A percentile compares a stretch with the other conserved stretches of the same genome.
Evolutionary conservation across 2,888 invertebrate genomes (phyloP).

Genomic region (Cerastis rubricosa): DNA sequence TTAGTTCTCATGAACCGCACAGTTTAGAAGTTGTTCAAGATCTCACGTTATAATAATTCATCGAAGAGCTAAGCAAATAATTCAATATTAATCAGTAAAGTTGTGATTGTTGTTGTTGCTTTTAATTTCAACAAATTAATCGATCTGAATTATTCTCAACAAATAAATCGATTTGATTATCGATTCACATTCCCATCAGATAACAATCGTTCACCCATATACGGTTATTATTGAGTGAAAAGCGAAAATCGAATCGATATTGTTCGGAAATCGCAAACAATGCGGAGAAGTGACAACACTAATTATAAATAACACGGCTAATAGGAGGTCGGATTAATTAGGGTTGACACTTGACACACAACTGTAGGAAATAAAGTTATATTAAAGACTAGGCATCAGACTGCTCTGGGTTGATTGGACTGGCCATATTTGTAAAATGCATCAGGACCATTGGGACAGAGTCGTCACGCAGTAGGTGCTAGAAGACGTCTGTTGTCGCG

Average conservation of each 20-base stretch:
- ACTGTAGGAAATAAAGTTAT: neutral
- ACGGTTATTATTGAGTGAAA: slow-evolving; percentile 64
- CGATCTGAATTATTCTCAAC: slow-evolving; percentile 22
- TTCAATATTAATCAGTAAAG: neutral
- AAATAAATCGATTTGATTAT: slow-evolving; percentile 35
- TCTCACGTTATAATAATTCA: neutral
- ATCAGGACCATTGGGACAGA: no score
- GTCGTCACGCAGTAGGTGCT: no score
- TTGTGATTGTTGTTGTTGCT: neutral
- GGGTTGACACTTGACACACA: slow-evolving; percentile 56
- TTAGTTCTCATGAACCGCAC: neutral
- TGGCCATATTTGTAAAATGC: no score
- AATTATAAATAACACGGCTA: slow-evolving; percentile 62
- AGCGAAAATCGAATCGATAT: slow-evolving; percentile 69
- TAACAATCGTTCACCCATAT: slow-evolving; percentile 58
- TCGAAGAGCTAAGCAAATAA: neutral
- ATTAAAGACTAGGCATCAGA: neutral
- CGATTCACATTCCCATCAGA: slow-evolving; percentile 52
- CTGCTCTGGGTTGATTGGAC: no score
- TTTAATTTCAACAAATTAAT: slow-evolving; percentile 19
- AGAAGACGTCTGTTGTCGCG: no score
- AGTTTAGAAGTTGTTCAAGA: neutral
- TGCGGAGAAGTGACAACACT: slow-evolving; percentile 67
- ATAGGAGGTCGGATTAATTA: slow-evolving; percentile 44
- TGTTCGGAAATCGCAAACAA: slow-evolving; percentile 69